Evolutionary conservation across 2,797 vertebrate species (phyloP).

Genomic region (Arctocebus calabarensis): DNA sequence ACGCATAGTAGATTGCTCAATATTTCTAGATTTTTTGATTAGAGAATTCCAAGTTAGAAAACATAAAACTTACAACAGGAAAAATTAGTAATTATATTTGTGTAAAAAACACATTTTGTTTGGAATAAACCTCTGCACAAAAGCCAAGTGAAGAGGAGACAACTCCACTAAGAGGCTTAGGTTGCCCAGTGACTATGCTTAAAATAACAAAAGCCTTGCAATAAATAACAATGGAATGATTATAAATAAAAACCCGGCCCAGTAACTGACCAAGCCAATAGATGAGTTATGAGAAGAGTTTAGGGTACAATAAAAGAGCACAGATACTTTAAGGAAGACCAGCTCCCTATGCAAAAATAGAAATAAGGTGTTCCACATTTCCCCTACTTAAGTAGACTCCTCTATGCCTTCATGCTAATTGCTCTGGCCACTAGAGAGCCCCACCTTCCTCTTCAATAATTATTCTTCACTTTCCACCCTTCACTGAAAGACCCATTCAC

Average conservation of each 20-base stretch:
- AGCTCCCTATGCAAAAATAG: background rate
- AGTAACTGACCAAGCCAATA: background rate
- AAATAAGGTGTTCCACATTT: background rate
- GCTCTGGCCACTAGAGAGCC: background rate
- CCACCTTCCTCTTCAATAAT: conserved; percentile 9
- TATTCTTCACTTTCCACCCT: background rate
- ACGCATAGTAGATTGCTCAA: background rate
- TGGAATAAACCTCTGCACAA: background rate
- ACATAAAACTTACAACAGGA: background rate
- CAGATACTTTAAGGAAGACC: background rate
- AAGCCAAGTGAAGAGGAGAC: background rate
- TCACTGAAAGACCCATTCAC: background rate
- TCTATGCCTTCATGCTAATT: background rate
- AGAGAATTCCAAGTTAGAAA: conserved; percentile 7
- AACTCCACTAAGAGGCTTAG: conserved; percentile 5
- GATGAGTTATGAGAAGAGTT: background rate
- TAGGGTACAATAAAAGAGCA: background rate
- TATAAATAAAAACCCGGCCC: background rate
- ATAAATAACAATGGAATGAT: background rate
- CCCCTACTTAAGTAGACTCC: background rate
- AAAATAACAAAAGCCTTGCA: conserved; percentile 20
- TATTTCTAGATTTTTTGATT: conserved; percentile 25
- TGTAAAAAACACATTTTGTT: background rate
- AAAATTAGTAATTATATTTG: background rate
- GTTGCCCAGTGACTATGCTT: background rate